Base-by-base conservation (phyloP, 2,888 invertebrate genomes). In the Aphodius granarius region DNA sequence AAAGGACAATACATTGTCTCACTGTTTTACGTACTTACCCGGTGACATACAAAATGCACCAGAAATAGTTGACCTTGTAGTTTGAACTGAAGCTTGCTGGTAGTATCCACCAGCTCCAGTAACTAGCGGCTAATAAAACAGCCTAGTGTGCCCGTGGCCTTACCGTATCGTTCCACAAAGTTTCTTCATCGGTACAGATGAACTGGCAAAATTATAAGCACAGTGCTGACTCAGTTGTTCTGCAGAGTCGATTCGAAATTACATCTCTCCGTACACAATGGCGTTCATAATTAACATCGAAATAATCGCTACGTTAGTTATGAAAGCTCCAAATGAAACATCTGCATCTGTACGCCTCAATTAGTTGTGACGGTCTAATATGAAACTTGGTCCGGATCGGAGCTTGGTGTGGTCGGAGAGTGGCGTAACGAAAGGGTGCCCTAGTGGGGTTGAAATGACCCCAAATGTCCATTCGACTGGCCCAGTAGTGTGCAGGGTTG, bases 311-410 rank as follows among this genome's bases (percentile, higher is more conserved):
- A 66, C 23, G 71, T 64, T 43, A 73, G 73, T 73, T 73, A 71
- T 16, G 74, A 75, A 77, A 77, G 68, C 43, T 65, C 72, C 74
- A 63, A 70, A 73, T 63, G 77, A 75, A 77, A 75, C 77, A 77
- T 75, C 77, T 77, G 77, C 75, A 77, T 75, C 77, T 18, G 73
- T 71, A 62, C 72, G 72, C 65, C 73, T 77, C 77, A 75, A 77
- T 77, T 77, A 77, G 66, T 22, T 63, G 43, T 75, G 75, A 77
- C 75, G 72, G 70, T 77, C 75, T 77, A 77, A 75, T 77, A 77
- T 66, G 73, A 73, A 75, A 75, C 73, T 73, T 66, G 43, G 76
- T 72, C 64, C 20, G 68, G 21, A 75, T 72, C 72, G 68, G 68
- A 68, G 68, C 21, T 68, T 68, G 68, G 20, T 68, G 68, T 22